Percentiles rank a stretch among this genome's conserved stretches.
phyloP scores from a whole-genome alignment of 2,888 invertebrate genomes.

The Microctonus hyperodae region DNA sequence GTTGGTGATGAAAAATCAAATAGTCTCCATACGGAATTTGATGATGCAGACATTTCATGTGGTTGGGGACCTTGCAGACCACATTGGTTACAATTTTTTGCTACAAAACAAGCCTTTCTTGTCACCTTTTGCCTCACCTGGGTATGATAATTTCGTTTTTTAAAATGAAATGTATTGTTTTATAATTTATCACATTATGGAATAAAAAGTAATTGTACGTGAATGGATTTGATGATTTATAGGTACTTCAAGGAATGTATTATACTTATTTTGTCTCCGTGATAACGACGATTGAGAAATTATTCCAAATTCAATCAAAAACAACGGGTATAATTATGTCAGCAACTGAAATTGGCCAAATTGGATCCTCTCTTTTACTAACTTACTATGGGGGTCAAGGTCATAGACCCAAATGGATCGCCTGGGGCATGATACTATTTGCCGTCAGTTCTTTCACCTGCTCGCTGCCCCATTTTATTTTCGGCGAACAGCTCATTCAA shows the following conservation, averaged over 20 bases:
- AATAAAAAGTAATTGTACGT: background rate
- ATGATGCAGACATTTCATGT: slow-evolving; percentile 71
- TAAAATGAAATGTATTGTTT: too few relatives aligned
- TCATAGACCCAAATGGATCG: slow-evolving; percentile 93
- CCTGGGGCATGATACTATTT: slow-evolving; percentile 89
- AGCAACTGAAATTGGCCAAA: slow-evolving; percentile 92
- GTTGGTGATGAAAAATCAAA: slow-evolving; percentile 51
- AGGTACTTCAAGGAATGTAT: slow-evolving; percentile 79
- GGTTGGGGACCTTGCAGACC: slow-evolving; percentile 84
- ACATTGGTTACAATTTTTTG: slow-evolving; percentile 77
- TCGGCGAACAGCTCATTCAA: slow-evolving; percentile 76
- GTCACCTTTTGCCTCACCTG: slow-evolving; percentile 87
- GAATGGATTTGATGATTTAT: background rate
- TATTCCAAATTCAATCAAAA: slow-evolving; percentile 90
- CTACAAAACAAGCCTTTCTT: slow-evolving; percentile 88
- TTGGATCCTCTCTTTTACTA: slow-evolving; percentile 85
- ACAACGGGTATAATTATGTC: slow-evolving; percentile 89
- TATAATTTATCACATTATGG: too few relatives aligned
- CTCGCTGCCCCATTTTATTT: slow-evolving; percentile 86
- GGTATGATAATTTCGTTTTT: too few relatives aligned
- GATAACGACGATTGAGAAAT: slow-evolving; percentile 91
- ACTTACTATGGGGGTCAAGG: slow-evolving; percentile 92
- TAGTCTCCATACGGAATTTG: slow-evolving; percentile 54
- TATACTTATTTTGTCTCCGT: slow-evolving; percentile 94
- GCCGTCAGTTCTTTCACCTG: slow-evolving; percentile 86